Base-by-base conservation (phyloP, 2,888 invertebrate genomes). In the Chorisops tibialis region DNA sequence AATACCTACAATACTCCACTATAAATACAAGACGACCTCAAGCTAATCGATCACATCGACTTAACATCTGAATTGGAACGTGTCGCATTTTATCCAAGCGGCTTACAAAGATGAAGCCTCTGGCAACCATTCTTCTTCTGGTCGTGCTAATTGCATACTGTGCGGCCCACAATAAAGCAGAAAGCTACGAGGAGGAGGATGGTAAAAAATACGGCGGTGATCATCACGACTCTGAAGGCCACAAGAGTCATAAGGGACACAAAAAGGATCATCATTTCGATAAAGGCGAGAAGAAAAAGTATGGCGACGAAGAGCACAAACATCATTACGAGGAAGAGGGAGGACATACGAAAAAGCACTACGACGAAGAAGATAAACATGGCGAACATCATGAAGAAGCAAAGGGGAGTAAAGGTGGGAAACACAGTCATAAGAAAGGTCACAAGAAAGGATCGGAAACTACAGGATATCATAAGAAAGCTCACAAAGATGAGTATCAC, bases 401-500 rank as follows among this genome's bases (percentile, higher is more conserved):
- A 2, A 87, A 90, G 66, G 88, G 87, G 14, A 87, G 89, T 73
- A 91, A 91, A 72, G 90, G 86, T 1, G 88, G 87, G 1, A 90
- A 91, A 71, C 87, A 87, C 72, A 88, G 88, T 4, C 88, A 89
- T 70, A 89, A 91, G 72, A 90, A 90, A 70, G 89, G 89, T 1
- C 91, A 91, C 77, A 91, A 91, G 71, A 91, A 91, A 71, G 91
- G 90, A 1, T 88, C 90, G 66, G 90, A 91, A 71, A 89, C 90
- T 14, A 85, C 89, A 63, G 91, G 91, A 7, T 91, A 86, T 75
- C 92, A 92, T 71, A 88, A 91, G 76, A 91, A 91, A 72, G 87
- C 89, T 39, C 89, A 91, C 77, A 93, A 93, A 74, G 92, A 92
- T 71, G 92, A 93, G 73, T 91, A 88, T 73, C 87, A 89, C 71